Evolutionary conservation across 2,888 invertebrate genomes (phyloP), one percentile per base, ranked within the genome.

Genomic region (Dryadula phaetusa): DNA sequence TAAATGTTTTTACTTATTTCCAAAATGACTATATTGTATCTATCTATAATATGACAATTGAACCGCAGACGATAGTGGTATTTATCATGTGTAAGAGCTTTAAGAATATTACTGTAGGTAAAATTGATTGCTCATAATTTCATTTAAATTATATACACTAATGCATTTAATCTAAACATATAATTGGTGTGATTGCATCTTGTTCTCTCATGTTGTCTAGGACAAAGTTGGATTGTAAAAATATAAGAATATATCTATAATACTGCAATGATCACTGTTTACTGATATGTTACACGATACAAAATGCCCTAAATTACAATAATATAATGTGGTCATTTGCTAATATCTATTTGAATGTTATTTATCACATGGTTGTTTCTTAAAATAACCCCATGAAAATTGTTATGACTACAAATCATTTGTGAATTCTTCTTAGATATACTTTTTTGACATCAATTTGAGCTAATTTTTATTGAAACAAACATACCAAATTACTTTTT

Each of bases 101-200:
- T 91, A 91, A 90, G 79, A 76, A 82, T 80, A 79, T 84, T 85
- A 84, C 82, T 81, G 72, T 84, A 85, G 81, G 81, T 82, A 56
- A 84, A 85, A 83, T 80, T 80, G 76, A 84, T 90, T 92, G 90
- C 90, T 90, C 90, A 90, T 83, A 76, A 74, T 81, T 85, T 81
- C 78, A 79, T 82, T 82, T 77, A 74, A 77, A 76, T 73, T 72
- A 46, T 67, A 69, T 66, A 53, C 60, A 52, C 56, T 62, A 77
- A 79, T 82, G 86, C 84, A 87, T 88, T 88, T 88, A 87, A 79
- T 78, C 40, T 70, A 54, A 66, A 62, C 49, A 54, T 32, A 63
- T 28, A 60, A 72, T 67, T 71, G 65, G 67, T 65, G 63, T 64
- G 52, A 37, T 54, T 53, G 54, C 60, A 46, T 46, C 49, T 44